These are phyloP conservation scores for Crenuchus spilurus DNA, from an alignment of 2,797 vertebrate genomes.

Conservation along the genomic window DNA sequence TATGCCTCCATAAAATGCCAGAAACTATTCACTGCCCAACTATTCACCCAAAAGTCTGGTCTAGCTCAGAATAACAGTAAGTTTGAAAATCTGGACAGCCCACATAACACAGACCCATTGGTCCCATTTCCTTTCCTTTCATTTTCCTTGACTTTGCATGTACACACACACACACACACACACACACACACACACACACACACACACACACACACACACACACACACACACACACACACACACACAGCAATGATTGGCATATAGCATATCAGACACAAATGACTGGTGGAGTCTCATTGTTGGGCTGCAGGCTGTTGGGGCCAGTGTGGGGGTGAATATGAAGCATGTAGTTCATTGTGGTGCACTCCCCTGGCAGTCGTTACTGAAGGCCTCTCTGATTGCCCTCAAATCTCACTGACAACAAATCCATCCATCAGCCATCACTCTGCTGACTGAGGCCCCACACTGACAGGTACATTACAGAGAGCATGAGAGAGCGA, in stretches of 20 bases:
- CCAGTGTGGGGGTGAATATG: constrained; percentile 33
- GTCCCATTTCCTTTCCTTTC: constrained; percentile 12
- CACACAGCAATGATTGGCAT: constrained; percentile 49
- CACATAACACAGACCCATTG: constrained; percentile 7
- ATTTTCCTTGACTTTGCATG: constrained; percentile 9
- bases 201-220: constrained; percentile 11
- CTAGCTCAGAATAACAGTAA: not conserved
- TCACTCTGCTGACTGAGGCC: constrained; percentile 49
- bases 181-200: constrained; percentile 16
- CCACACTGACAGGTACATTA: constrained; percentile 46
- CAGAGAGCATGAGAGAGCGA: not conserved
- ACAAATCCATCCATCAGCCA: constrained; percentile 73
- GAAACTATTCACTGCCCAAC: not conserved
- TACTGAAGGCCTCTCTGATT: constrained; percentile 73
- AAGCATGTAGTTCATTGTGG: constrained; percentile 60
- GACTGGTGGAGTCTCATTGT: constrained; percentile 45
- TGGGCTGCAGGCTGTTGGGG: constrained; percentile 42
- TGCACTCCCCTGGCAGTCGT: constrained; percentile 69
- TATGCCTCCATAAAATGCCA: too few relatives aligned
- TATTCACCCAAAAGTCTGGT: not conserved
- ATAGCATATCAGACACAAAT: constrained; percentile 50
- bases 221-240: constrained; percentile 13
- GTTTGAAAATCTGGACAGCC: not conserved
- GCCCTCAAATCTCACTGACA: constrained; percentile 74
- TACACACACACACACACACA: not conserved